phyloP scores from a whole-genome alignment of 1,140 invertebrate genomes.

The Aphelenchoides besseyi region DNA sequence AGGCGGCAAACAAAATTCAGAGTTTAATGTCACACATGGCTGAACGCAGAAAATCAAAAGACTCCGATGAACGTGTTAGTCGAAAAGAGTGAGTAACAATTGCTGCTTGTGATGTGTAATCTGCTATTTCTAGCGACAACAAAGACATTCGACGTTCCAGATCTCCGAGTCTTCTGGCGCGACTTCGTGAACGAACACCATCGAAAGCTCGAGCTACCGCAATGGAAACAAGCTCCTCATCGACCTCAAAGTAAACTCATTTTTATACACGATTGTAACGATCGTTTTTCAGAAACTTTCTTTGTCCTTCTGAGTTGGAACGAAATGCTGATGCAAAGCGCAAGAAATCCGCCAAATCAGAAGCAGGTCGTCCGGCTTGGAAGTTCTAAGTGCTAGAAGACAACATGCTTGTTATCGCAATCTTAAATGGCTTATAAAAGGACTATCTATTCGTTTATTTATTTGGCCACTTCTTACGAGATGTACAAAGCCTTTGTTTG shows the following conservation, averaged over 20 bases:
- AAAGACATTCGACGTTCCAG: constrained; percentile 34
- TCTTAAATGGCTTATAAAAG: constrained; percentile 10
- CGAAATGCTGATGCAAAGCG: constrained; percentile 4
- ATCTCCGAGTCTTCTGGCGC: constrained; percentile 44
- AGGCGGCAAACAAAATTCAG: constrained; percentile 39
- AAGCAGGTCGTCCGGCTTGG: constrained; percentile 33
- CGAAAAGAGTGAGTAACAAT: constrained; percentile 41
- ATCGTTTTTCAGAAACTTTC: not conserved
- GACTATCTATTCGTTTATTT: constrained; percentile 16
- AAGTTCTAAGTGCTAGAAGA: constrained; percentile 39
- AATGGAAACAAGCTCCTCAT: constrained; percentile 33
- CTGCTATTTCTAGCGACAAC: constrained; percentile 16
- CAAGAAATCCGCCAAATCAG: not conserved
- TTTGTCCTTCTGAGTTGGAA: not conserved
- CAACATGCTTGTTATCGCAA: constrained; percentile 16
- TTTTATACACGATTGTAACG: not conserved
- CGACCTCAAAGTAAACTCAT: not conserved
- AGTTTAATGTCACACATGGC: constrained; percentile 45
- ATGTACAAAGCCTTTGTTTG: not conserved
- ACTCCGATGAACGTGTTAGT: constrained; percentile 25
- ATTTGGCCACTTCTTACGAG: constrained; percentile 1
- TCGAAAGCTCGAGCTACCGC: constrained; percentile 38
- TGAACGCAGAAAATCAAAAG: constrained; percentile 28
- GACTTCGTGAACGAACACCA: constrained; percentile 50
- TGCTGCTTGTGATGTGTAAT: constrained; percentile 18